Evolutionary conservation across 2,113 vertebrate species (phyloP), one percentile per base, ranked within the genome.

Genomic region (Tenebrosternarchus preto): DNA sequence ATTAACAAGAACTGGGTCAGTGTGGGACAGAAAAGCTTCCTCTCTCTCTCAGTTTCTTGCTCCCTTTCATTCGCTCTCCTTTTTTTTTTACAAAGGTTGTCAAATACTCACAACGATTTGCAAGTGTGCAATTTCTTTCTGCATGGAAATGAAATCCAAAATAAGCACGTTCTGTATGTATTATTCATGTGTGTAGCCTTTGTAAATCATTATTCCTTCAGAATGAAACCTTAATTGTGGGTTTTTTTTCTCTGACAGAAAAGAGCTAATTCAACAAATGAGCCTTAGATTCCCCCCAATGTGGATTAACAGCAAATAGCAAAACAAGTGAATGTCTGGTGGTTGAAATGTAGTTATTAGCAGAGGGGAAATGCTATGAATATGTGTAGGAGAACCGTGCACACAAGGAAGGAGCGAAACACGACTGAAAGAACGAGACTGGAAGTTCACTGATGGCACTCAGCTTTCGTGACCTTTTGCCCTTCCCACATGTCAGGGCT

Each of bases 1-100:
- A 92, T 93, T 92, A 92, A 86, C 69, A 63, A 88, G 89, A 93
- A 91, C 88, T 91, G 85, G 93, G 91, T 92, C 92, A 92, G 84
- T 74, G n/a, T 75, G 80, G 88, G 90, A 87, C 88, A 91, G 87
- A 88, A 87, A 92, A 88, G 85, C 85, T 57, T 29, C 4, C 79
- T 84, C 85, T 87, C 83, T 86, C 86, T 64, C 36, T 73, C 24
- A 27, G 22, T 55, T 1, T 72, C 33, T 46, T 9, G 33, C 7
- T 24, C 36, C 24, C 36, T 69, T 4, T 69, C 67, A 46, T 2
- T 69, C 20, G 46, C 4, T 69, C 39, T 70, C 36, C 64, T 24
- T 50, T 16, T 46, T 36, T 4, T 33, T 29, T 84, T 86, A 87
- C 88, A 90, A 89, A 88, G 80, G 59, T 85, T 90, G 88, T 89